Evolutionary conservation across 2,888 invertebrate genomes (phyloP).

Genomic region (Morinoia aosen): DNA sequence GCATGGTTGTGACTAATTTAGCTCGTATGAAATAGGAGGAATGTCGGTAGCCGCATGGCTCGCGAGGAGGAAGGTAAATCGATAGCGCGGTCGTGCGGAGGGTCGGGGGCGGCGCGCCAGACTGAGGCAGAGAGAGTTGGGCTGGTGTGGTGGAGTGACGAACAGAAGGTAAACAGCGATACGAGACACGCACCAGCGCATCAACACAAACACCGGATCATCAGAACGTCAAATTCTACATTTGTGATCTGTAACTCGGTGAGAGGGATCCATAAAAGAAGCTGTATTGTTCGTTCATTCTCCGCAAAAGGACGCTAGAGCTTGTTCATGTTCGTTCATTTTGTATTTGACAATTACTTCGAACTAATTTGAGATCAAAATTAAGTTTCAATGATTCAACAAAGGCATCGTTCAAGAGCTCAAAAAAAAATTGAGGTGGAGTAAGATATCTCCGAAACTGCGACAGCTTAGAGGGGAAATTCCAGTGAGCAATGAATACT

Average conservation of each 20-base stretch:
- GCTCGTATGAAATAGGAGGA: background rate
- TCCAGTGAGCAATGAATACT: background rate
- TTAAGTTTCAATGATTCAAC: background rate
- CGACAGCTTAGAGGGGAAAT: background rate
- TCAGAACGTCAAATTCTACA: background rate
- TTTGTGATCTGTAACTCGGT: too few relatives aligned
- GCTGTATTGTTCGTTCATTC: background rate
- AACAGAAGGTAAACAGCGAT: background rate
- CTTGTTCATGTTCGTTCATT: background rate
- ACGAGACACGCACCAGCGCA: conserved; percentile 17
- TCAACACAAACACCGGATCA: background rate
- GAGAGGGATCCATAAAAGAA: too few relatives aligned
- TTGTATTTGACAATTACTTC: background rate
- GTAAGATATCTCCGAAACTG: background rate
- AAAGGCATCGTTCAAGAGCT: background rate
- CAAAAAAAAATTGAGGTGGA: background rate
- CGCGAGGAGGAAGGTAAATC: conserved; percentile 1
- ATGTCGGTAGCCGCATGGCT: background rate
- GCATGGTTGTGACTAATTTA: background rate
- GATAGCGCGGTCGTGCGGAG: conserved; percentile 25
- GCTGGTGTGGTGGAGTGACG: background rate
- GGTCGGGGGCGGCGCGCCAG: background rate
- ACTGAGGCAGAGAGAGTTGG: background rate
- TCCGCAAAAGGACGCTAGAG: background rate
- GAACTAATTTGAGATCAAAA: background rate